Conservation (phyloP, 2,113 vertebrate species). For the Micronycteris hirsuta region DNA sequence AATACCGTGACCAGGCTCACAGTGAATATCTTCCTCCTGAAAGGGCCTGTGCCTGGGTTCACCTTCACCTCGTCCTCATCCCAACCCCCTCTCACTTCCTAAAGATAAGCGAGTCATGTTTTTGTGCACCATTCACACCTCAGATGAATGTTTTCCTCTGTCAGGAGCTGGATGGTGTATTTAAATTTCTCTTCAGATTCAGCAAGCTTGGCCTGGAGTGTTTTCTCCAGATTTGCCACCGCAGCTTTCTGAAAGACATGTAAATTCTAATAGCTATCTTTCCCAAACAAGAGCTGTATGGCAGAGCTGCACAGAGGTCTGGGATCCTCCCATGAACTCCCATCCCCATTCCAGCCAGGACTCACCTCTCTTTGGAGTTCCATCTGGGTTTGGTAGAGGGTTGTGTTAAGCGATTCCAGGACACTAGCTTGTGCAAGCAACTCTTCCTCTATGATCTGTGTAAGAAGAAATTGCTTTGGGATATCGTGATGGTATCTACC, state of each 20-base stretch:
- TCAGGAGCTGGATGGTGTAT: slow-evolving; percentile 44
- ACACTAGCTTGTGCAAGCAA: slow-evolving; percentile 66
- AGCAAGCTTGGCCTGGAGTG: slow-evolving; percentile 42
- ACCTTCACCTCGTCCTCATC: background rate
- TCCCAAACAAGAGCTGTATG: background rate
- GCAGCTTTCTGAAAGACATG: slow-evolving; percentile 70
- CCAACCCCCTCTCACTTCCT: background rate
- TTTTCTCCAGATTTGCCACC: slow-evolving; percentile 62
- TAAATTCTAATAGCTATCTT: background rate
- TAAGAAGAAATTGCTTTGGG: background rate
- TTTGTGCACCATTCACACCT: slow-evolving; percentile 50
- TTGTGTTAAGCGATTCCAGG: slow-evolving; percentile 66
- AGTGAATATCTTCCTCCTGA: rapidly evolving
- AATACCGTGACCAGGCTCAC: background rate
- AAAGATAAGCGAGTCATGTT: background rate
- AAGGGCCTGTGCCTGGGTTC: background rate
- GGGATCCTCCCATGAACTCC: background rate
- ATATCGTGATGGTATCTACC: background rate
- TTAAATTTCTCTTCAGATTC: slow-evolving; percentile 71
- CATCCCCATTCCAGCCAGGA: background rate
- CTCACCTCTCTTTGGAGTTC: slow-evolving; percentile 73
- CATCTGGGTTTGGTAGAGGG: slow-evolving; percentile 63
- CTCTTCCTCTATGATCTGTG: slow-evolving; percentile 67
- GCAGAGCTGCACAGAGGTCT: background rate
- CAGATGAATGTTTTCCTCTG: slow-evolving; percentile 70